Evolutionary conservation across 1,140 invertebrate genomes (phyloP).

Genomic region (Cydia splendana): DNA sequence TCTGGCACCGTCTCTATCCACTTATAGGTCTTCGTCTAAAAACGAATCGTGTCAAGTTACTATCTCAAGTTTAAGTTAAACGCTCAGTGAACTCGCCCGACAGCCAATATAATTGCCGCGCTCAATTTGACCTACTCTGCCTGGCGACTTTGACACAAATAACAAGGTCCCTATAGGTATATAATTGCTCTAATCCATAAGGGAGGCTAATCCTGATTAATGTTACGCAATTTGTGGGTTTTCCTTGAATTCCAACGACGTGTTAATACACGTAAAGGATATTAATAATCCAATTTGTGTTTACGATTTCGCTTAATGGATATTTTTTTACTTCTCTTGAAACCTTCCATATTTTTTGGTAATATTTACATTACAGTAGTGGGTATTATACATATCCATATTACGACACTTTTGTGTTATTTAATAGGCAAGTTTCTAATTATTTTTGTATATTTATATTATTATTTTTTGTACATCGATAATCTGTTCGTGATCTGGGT

Average conservation of each 20-base stretch:
- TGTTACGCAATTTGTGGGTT: conserved; percentile 22
- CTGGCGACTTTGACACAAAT: conserved; percentile 14
- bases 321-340: neutral
- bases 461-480: too few relatives aligned
- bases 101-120: neutral
- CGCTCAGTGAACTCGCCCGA: neutral
- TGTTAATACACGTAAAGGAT: neutral
- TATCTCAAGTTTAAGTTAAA: neutral
- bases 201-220: conserved; percentile 12
- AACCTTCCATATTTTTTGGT: too few relatives aligned
- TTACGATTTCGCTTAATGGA: neutral
- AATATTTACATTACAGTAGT: too few relatives aligned
- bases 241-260: neutral
- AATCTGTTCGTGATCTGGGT: too few relatives aligned
- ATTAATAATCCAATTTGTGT: neutral
- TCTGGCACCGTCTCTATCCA: neutral
- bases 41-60: neutral
- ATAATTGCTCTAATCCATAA: conserved; percentile 26
- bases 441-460: too few relatives aligned
- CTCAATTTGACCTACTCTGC: neutral
- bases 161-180: neutral
- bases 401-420: too few relatives aligned
- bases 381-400: too few relatives aligned
- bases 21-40: neutral
- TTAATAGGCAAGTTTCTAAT: too few relatives aligned